Conservation (phyloP, 1,140 invertebrate genomes). For the Drosophila repleta region DNA sequence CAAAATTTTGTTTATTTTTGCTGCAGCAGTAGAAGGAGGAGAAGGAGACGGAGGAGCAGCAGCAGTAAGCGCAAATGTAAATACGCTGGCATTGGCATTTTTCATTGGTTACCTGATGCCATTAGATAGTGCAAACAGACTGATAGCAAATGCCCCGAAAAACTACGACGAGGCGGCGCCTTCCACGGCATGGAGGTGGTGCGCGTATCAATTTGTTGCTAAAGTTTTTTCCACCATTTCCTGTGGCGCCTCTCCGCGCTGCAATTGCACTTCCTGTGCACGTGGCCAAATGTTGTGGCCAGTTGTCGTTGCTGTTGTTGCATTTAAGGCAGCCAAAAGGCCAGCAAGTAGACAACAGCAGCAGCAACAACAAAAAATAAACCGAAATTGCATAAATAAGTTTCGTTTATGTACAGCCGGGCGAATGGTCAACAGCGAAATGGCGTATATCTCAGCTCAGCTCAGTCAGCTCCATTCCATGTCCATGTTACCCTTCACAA, state of each 20-base stretch:
- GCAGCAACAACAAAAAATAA: conserved; percentile 30
- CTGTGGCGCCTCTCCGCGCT: neutral
- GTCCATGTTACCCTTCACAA: conserved; percentile 16
- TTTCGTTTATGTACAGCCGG: conserved; percentile 54
- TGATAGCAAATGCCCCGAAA: conserved; percentile 39
- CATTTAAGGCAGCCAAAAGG: conserved; percentile 30
- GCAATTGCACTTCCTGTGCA: conserved; percentile 51
- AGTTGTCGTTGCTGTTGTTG: conserved; percentile 23
- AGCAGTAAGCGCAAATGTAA: conserved; percentile 60
- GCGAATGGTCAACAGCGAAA: conserved; percentile 39
- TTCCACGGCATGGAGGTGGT: neutral
- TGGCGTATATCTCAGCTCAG: conserved; percentile 48
- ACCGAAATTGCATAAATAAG: conserved; percentile 63
- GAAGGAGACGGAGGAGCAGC: neutral
- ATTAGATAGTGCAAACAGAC: conserved; percentile 64
- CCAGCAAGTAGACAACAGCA: conserved; percentile 25
- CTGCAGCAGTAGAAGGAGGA: conserved; percentile 3
- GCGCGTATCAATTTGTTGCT: conserved; percentile 59
- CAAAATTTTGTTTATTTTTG: conserved; percentile 49
- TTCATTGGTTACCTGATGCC: conserved; percentile 63
- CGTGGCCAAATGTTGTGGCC: conserved; percentile 21
- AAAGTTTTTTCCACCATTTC: conserved; percentile 36
- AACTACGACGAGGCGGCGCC: conserved; percentile 1
- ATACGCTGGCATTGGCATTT: conserved; percentile 55
- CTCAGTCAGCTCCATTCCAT: conserved; percentile 22